Evolutionary conservation across 2,113 vertebrate species (phyloP), one percentile per base, ranked within the genome.

Genomic region (Puntigrus tetrazona): DNA sequence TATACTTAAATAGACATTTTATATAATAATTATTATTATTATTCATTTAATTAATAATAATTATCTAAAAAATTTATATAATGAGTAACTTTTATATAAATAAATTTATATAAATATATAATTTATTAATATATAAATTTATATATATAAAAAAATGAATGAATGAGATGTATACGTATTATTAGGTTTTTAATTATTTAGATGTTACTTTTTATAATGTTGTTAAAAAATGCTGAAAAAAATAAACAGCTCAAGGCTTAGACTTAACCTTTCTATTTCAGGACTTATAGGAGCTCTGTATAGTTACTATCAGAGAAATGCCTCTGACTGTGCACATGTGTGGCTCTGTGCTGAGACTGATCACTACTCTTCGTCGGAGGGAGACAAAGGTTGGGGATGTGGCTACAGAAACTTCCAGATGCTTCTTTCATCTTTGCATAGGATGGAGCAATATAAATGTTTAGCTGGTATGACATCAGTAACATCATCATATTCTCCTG

Each of bases 381-480:
- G 97, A 0, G 97, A 99, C 86, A 94, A 88, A 92, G 96, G 97
- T 85, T 99, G 98, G 98, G 97, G 97, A 41, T 99, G 98, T 10
- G 97, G 98, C 67, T 99, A 98, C 93, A 95, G 98, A 90, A 99
- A 99, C 91, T 95, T 98, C 91, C 98, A 99, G 87, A 99, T 99
- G 96, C 91, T 98, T 1, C 92, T 98, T 86, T 99, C 97, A 47
- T 96, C 95, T 0, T 92, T 98, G 52, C 87, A 95, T 43, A 91
- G 86, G 84, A 93, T 94, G 80, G 96, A 95, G 59, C 43, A 81
- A 3, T 98, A 94, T 86, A 81, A 94, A 20, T 86, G 89, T 85
- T 89, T 97, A 34, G 93, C 88, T 95, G 96, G 97, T 98, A 70
- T 31, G 63, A 38, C 9, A 70, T 70, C 67, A 38, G 65, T 22